Percentiles rank a stretch among this genome's conserved stretches.
These are phyloP conservation scores for Mus minutoides DNA, from an alignment of 2,797 vertebrate genomes.

Conservation along the genomic window DNA sequence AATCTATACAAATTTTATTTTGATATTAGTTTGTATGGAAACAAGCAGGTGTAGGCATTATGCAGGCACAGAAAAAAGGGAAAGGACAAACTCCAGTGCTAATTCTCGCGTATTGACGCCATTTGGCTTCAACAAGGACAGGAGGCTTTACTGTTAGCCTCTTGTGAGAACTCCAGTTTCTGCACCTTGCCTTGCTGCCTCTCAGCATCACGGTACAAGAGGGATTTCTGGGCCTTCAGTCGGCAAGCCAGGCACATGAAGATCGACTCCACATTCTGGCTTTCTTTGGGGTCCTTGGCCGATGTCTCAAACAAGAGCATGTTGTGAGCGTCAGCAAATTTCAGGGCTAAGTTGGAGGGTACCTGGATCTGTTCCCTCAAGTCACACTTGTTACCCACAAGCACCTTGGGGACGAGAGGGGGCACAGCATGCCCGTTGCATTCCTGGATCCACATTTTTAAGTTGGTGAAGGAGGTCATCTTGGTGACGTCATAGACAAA, in stretches of 20 bases:
- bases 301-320: conserved; percentile 99
- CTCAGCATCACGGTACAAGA: conserved; percentile 94
- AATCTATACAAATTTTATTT: conserved; percentile 86
- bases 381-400: conserved; percentile 99
- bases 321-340: conserved; percentile 97
- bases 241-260: conserved; percentile 98
- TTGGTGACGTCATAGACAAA: conserved; percentile 99
- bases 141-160: conserved; percentile 88
- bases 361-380: conserved; percentile 96
- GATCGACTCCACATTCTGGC: conserved; percentile 97
- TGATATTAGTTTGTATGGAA: conserved; percentile 80
- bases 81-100: conserved; percentile 67
- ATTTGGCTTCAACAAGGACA: conserved; percentile 93
- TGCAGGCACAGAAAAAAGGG: conserved; percentile 74
- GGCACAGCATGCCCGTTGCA: conserved; percentile 96
- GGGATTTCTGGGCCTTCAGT: conserved; percentile 96
- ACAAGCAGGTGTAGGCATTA: conserved; percentile 76
- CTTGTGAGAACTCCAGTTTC: conserved; percentile 89
- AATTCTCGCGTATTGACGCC: conserved; percentile 65
- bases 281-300: conserved; percentile 97
- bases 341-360: conserved; percentile 95
- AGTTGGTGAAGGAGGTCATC: conserved; percentile 96
- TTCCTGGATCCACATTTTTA: conserved; percentile 98
- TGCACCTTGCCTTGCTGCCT: conserved; percentile 92
- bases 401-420: conserved; percentile 90